Percentiles rank a stretch among this genome's conserved stretches.
Conservation (phyloP, 2,797 vertebrate genomes). For the Cryptoblepharus egeriae region DNA sequence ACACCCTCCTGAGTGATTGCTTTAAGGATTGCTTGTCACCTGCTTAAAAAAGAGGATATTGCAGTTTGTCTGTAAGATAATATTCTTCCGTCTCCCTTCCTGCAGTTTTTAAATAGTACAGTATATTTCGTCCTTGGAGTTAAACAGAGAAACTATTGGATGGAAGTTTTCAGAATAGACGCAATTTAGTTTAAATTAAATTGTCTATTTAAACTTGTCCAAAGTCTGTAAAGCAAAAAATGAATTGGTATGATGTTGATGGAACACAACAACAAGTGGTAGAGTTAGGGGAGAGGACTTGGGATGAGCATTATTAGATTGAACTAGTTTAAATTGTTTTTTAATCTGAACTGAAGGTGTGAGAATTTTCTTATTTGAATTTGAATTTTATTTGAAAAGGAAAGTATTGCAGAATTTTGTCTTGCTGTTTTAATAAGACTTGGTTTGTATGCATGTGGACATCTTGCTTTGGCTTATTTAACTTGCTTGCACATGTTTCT, state of each 20-base stretch:
- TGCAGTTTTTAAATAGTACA: neutral
- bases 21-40: neutral
- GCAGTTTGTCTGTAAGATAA: neutral
- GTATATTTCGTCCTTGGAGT: neutral
- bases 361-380: neutral
- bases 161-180: neutral
- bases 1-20: neutral
- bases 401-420: neutral
- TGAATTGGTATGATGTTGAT: neutral
- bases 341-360: neutral
- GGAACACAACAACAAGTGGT: neutral
- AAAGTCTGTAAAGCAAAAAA: neutral
- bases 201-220: neutral
- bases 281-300: neutral
- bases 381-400: neutral
- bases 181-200: neutral
- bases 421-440: neutral
- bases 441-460: accelerated
- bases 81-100: neutral
- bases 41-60: neutral
- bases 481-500: accelerated
- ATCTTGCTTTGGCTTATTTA: neutral
- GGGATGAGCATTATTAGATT: neutral
- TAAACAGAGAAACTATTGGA: neutral
- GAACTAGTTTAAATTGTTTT: neutral